Percentiles rank a stretch among this genome's conserved stretches.
Conservation (phyloP, 2,797 vertebrate species). For the Rhinophrynus dorsalis region DNA sequence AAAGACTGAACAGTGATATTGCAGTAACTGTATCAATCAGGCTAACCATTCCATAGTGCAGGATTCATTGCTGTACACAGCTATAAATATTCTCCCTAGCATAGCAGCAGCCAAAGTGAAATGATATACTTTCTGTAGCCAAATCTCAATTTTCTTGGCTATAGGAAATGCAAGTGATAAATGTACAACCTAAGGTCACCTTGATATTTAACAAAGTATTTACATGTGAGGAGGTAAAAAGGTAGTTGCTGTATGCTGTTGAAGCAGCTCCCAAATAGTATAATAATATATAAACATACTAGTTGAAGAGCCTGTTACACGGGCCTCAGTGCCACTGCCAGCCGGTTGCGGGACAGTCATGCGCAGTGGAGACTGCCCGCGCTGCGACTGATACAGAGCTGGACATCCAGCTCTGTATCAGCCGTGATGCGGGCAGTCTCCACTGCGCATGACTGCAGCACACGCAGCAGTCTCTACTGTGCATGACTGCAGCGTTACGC, state of each 20-base stretch:
- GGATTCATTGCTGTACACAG: conserved; percentile 43
- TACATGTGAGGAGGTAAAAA: conserved; percentile 8
- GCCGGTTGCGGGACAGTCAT: too few species aligned
- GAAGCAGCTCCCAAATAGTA: too few species aligned
- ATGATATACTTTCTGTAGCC: conserved; percentile 40
- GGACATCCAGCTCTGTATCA: too few species aligned
- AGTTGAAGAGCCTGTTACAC: too few species aligned
- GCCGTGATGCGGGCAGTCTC: too few species aligned
- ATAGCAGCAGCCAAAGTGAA: conserved; percentile 27
- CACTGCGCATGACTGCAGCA: too few species aligned
- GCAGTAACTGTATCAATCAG: conserved; percentile 47
- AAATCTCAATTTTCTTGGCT: conserved; percentile 40
- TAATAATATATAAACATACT: too few species aligned
- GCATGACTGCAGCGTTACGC: too few species aligned
- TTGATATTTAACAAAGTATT: conserved; percentile 26
- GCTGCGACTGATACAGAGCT: too few species aligned
- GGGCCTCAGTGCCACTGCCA: too few species aligned
- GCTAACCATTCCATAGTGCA: conserved; percentile 35
- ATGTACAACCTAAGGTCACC: conserved; percentile 40
- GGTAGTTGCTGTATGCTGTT: background rate
- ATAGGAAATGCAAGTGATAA: conserved; percentile 23
- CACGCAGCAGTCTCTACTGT: too few species aligned
- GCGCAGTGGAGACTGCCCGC: too few species aligned
- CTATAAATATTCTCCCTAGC: conserved; percentile 36
- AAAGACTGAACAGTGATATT: conserved; percentile 43